Evolutionary conservation across 2,113 vertebrate genomes (phyloP).

Genomic region (Lota lota): DNA sequence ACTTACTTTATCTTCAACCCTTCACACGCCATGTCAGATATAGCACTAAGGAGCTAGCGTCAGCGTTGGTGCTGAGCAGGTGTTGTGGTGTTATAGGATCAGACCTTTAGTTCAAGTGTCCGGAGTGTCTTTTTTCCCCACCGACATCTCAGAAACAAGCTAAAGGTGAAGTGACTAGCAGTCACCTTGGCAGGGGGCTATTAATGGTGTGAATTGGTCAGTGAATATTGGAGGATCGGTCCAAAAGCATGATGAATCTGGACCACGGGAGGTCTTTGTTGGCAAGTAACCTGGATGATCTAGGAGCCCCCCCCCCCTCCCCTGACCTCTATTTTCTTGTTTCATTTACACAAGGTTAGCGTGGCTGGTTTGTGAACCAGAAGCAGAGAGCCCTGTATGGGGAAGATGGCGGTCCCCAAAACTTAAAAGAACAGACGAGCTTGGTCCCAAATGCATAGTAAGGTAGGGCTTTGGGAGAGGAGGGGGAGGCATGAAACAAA

Average conservation of each 20-base stretch:
- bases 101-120: no score
- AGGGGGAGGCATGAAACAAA: constrained; percentile 58
- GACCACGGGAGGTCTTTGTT: constrained; percentile 78
- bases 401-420: no score
- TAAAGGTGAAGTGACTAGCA: no score
- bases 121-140: no score
- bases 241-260: constrained; percentile 41
- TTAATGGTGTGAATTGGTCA: no score
- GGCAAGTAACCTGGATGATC: constrained; percentile 84
- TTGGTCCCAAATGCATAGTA: constrained; percentile 21
- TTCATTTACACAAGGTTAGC: no score
- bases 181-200: no score
- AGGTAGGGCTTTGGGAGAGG: constrained; percentile 47
- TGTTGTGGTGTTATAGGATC: no score
- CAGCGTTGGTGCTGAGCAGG: no score
- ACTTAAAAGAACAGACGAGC: constrained; percentile 21
- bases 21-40: background rate
- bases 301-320: constrained; percentile 83
- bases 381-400: constrained; percentile 11
- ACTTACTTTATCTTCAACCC: constrained; percentile 47
- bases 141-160: no score
- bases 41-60: constrained; percentile 35
- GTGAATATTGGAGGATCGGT: constrained; percentile 54
- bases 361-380: constrained; percentile 34
- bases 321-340: constrained; percentile 50